phyloP scores from a whole-genome alignment of 1,140 invertebrate genomes.

The Papilio aristodemus region DNA sequence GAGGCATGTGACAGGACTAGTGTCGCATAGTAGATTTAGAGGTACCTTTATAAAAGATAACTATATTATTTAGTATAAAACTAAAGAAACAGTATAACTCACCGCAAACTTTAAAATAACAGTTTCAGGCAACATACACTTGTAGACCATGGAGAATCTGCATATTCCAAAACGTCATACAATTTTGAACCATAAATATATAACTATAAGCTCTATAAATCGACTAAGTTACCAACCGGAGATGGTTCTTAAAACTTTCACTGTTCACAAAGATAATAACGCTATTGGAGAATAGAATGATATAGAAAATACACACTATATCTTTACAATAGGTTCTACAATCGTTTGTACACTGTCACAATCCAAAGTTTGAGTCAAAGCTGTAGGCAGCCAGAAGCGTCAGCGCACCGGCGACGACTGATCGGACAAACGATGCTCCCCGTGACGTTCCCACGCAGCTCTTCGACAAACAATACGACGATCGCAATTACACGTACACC shows the following conservation, averaged over 20 bases:
- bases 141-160: background rate
- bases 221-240: background rate
- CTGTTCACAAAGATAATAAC: slow-evolving; percentile 18
- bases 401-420: slow-evolving; percentile 10
- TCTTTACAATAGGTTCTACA: background rate
- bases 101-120: slow-evolving; percentile 10
- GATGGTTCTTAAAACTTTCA: slow-evolving; percentile 25
- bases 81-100: background rate
- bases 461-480: slow-evolving; percentile 17
- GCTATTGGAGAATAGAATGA: slow-evolving; percentile 9
- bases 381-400: slow-evolving; percentile 1
- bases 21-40: too few relatives aligned
- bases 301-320: slow-evolving; percentile 11
- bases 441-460: slow-evolving; percentile 22
- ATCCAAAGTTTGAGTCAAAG: background rate
- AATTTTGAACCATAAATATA: slow-evolving; percentile 1
- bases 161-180: background rate
- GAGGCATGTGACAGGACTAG: too few relatives aligned
- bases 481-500: slow-evolving; percentile 14
- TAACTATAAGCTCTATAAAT: background rate
- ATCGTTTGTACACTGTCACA: background rate
- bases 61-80: too few relatives aligned
- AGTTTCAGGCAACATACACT: background rate
- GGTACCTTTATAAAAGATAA: too few relatives aligned
- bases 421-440: background rate